Evolutionary conservation across 92 coral and sea anemone species (phyloP).

Genomic region (Umimayanthus chanpuru): DNA sequence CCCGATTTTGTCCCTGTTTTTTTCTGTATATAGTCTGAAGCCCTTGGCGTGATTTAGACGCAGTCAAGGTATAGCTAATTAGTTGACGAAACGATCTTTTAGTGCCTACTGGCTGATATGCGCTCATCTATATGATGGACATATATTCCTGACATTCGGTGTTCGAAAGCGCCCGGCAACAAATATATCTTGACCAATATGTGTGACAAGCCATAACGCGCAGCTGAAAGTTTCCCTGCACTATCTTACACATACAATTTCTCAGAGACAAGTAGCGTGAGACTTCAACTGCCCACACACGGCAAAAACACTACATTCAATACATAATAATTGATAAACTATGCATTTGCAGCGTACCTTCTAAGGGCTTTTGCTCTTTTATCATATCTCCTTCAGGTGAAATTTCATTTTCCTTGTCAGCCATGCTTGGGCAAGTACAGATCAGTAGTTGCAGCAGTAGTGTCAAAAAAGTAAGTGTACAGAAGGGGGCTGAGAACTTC

Average conservation of each 20-base stretch:
- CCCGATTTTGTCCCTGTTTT: too few species aligned
- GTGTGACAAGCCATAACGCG: too few species aligned
- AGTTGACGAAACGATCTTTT: not conserved
- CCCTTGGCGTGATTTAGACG: too few species aligned
- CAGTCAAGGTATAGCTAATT: not conserved
- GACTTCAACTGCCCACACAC: not conserved
- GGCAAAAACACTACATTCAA: not conserved
- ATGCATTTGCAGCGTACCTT: not conserved
- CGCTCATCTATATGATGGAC: not conserved
- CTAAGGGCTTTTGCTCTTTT: not conserved
- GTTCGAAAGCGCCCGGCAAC: not conserved
- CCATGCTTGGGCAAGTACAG: not conserved
- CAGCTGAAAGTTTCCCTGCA: too few species aligned
- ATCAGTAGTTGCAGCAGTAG: too few species aligned
- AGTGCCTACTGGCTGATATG: not conserved
- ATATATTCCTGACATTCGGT: too few species aligned
- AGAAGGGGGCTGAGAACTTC: not conserved
- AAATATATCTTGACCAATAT: too few species aligned
- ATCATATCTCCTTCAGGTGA: not conserved
- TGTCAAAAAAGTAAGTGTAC: not conserved
- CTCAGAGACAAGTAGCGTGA: too few species aligned
- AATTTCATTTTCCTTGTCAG: not conserved
- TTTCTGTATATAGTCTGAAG: too few species aligned
- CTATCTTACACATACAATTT: too few species aligned
- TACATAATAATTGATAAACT: too few species aligned